Evolutionary conservation across 2,113 vertebrate genomes (phyloP).

Genomic region (Apistogramma diplotaenia): DNA sequence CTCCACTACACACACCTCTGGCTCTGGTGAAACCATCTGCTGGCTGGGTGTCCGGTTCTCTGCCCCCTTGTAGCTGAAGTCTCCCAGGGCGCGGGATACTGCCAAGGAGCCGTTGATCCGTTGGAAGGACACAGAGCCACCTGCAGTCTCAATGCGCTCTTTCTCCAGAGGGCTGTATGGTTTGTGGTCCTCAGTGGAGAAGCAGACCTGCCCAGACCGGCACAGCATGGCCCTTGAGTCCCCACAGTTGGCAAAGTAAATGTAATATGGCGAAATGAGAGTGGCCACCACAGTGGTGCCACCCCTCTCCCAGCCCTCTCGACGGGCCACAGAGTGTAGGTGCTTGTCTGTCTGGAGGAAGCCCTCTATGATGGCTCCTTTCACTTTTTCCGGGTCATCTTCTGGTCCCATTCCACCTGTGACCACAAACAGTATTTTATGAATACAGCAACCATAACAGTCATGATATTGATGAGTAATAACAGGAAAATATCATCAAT

Average conservation of each 20-base stretch:
- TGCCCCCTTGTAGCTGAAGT: constrained; percentile 83
- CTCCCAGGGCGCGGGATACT: constrained; percentile 82
- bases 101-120: constrained; percentile 84
- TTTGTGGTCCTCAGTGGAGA: constrained; percentile 84
- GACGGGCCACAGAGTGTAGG: constrained; percentile 71
- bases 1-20: constrained; percentile 79
- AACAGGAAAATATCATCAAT: not conserved
- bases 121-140: constrained; percentile 78
- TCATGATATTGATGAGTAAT: not conserved
- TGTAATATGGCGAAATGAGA: constrained; percentile 76
- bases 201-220: constrained; percentile 74
- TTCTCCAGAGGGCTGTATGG: constrained; percentile 79
- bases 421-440: constrained; percentile 1
- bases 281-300: constrained; percentile 79
- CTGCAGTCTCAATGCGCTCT: constrained; percentile 80
- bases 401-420: constrained; percentile 72
- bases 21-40: constrained; percentile 84
- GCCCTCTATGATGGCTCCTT: constrained; percentile 67
- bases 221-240: constrained; percentile 82
- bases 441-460: not conserved
- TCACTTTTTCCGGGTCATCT: constrained; percentile 70
- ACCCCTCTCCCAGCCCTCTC: constrained; percentile 77
- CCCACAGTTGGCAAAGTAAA: constrained; percentile 83
- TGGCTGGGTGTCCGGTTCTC: constrained; percentile 74
- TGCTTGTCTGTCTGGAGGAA: constrained; percentile 80